Evolutionary conservation across 2,888 invertebrate species (phyloP).

Genomic region (Uloborus plumipes): DNA sequence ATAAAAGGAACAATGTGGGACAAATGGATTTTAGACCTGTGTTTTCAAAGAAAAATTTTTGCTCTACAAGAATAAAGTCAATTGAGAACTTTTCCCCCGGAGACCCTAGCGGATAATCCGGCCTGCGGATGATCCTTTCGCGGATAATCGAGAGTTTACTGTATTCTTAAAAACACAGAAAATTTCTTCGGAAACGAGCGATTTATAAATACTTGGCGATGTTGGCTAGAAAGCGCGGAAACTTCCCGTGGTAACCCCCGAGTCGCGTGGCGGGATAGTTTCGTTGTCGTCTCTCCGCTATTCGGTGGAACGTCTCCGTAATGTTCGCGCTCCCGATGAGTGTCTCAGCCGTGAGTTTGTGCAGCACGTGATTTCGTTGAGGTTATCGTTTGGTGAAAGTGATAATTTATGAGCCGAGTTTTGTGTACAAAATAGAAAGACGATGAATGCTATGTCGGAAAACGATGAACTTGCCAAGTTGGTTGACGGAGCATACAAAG

Average conservation of each 20-base stretch:
- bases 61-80: no score
- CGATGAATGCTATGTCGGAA: slow-evolving; percentile 45
- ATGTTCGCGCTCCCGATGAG: slow-evolving; percentile 1
- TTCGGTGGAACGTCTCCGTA: slow-evolving; percentile 17
- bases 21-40: no score
- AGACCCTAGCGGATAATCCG: no score
- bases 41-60: no score
- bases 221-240: neutral
- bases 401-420: neutral
- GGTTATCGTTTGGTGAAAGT: neutral
- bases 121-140: no score
- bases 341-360: neutral
- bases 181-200: no score
- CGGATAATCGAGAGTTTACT: no score
- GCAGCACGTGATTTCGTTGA: slow-evolving; percentile 5
- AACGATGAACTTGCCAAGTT: slow-evolving; percentile 59
- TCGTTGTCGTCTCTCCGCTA: slow-evolving; percentile 7
- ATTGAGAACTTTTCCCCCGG: no score
- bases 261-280: slow-evolving; percentile 33
- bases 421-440: neutral
- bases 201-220: no score
- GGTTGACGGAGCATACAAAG: slow-evolving; percentile 57
- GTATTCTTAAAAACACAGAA: no score
- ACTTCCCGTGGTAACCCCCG: slow-evolving; percentile 23
- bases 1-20: no score